These are phyloP conservation scores for Drosophila sucinea DNA, from an alignment of 1,140 invertebrate genomes.

Conservation along the genomic window DNA sequence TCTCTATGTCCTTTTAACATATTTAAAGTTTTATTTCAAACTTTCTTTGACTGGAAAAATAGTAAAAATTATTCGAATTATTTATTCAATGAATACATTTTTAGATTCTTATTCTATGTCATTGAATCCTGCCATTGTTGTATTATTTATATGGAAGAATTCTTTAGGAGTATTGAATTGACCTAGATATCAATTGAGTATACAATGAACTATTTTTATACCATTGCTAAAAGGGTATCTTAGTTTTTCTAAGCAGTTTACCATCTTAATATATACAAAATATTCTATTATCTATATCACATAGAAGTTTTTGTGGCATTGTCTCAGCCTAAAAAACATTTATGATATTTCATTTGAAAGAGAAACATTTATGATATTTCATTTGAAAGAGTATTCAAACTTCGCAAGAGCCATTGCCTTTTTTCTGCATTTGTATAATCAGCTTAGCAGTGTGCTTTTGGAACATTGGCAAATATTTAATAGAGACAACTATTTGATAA, in stretches of 20 bases:
- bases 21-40: too few relatives aligned
- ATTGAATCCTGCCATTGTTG: neutral
- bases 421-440: constrained; percentile 9
- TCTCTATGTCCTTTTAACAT: too few relatives aligned
- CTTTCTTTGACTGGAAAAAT: too few relatives aligned
- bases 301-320: too few relatives aligned
- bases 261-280: too few relatives aligned
- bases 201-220: neutral
- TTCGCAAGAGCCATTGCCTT: neutral
- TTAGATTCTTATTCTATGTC: neutral
- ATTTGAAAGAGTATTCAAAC: too few relatives aligned
- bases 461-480: constrained; percentile 5
- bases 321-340: too few relatives aligned
- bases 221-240: neutral
- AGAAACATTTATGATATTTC: too few relatives aligned
- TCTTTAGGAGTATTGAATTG: neutral
- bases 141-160: neutral
- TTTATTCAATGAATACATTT: too few relatives aligned
- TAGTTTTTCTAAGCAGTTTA: neutral
- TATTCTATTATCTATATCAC: too few relatives aligned
- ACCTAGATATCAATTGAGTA: neutral
- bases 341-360: too few relatives aligned
- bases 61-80: too few relatives aligned
- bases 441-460: neutral
- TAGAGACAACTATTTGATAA: constrained; percentile 8